Base-by-base conservation (phyloP, 2,888 invertebrate genomes). In the Rhorus exstirpatorius region DNA sequence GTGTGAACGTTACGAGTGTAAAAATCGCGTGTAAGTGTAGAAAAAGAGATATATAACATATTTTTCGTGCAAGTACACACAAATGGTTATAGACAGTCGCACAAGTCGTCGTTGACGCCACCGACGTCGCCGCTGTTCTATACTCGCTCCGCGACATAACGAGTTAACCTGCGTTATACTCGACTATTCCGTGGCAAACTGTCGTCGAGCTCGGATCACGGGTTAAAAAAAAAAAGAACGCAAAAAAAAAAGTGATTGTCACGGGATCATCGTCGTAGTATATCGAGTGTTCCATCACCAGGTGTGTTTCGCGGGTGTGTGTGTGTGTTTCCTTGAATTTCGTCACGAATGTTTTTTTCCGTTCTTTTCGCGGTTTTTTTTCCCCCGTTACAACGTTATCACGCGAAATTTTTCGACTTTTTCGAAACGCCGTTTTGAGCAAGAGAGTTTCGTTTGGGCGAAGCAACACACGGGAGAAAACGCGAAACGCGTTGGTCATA, bases 271-370 rank as follows among this genome's bases (percentile, higher is more conserved):
- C 93, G 93, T 93, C 93, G 93, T 93, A 91, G 87, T 87, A 88
- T 90, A 88, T 90, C 93, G 86, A 89, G 91, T 93, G 92, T 93
- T 21, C 24, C 70, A 93, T 93, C 93, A 90, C 89, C 90, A 91
- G 53, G 63, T 89, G 93, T 92, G 91, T 90, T 88, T 93, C 93
- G 93, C 93, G 93, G 93, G 94, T 94, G 93, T 94, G 93, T 93
- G 17, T 24, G 19, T 1, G 21, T 44, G n/a, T 46, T 44, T 53
- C 24, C 21, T 21, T 38, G 61, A 17, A 53, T 53, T 63, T 58
- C 7, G 31, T 41, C 17, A 74, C 61, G 51, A 63, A 26, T 7
- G 63, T 74, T 35, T 49, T n/a, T 38, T 17, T n/a, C n/a, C n/a
- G 10, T 61, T 63, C 21, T n/a, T 41, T 41, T n/a, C 38, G 46